phyloP scores from a whole-genome alignment of 1,140 invertebrate genomes.

The Argopecten irradians region DNA sequence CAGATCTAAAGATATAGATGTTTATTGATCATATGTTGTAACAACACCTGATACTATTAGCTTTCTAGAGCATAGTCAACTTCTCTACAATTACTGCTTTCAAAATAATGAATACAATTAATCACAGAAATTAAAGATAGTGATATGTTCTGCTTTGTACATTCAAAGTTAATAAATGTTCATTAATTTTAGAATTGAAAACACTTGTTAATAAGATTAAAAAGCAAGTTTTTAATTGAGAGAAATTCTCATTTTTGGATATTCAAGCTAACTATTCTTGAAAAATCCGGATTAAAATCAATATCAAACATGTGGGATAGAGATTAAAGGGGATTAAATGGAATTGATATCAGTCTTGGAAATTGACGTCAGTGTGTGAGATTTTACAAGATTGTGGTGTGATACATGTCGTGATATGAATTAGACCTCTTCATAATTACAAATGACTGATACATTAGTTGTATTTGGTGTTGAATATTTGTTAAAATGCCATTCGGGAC shows the following conservation, averaged over 20 bases:
- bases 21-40: not conserved
- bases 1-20: not conserved
- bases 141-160: no score
- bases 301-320: not conserved
- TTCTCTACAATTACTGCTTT: not conserved
- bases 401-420: not conserved
- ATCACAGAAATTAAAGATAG: not conserved
- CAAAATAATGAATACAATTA: not conserved
- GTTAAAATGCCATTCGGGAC: no score
- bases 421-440: not conserved
- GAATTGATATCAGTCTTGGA: not conserved
- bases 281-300: not conserved
- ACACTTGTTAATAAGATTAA: not conserved
- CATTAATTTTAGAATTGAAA: no score
- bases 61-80: not conserved
- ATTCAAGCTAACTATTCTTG: not conserved
- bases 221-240: not conserved
- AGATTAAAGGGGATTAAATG: not conserved
- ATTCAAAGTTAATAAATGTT: no score
- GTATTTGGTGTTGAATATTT: no score
- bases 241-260: not conserved
- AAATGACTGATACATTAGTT: not conserved
- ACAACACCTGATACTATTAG: not conserved
- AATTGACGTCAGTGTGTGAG: not conserved
- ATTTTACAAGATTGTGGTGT: not conserved